A percentile compares a stretch with the other conserved stretches of the same genome.
Evolutionary conservation across 2,888 invertebrate genomes (phyloP).

Genomic region (Agrilus cyanescens): DNA sequence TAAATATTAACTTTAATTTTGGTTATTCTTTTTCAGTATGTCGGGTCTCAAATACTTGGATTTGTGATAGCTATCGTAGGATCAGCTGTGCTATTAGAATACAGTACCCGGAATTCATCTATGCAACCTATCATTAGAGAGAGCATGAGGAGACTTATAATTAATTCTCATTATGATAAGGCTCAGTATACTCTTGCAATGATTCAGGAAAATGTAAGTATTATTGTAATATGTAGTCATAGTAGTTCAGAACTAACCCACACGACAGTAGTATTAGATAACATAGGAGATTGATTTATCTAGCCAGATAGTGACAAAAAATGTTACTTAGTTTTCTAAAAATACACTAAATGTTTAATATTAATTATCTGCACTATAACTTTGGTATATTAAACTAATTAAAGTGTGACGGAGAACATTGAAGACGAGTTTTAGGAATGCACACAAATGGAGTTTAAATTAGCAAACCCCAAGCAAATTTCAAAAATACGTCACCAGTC

Average conservation of each 20-base stretch:
- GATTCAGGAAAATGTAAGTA: constrained; percentile 73
- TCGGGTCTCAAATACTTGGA: constrained; percentile 57
- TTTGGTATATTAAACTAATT: too few relatives aligned
- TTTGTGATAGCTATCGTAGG: constrained; percentile 64
- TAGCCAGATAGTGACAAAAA: too few relatives aligned
- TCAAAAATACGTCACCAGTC: too few relatives aligned
- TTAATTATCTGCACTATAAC: too few relatives aligned
- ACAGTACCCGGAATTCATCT: constrained; percentile 68
- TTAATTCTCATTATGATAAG: constrained; percentile 61
- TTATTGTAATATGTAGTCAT: constrained; percentile 22
- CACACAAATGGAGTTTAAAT: too few relatives aligned
- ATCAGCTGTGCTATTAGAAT: constrained; percentile 63
- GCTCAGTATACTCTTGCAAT: constrained; percentile 57
- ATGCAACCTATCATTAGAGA: constrained; percentile 66
- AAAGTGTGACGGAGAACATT: too few relatives aligned
- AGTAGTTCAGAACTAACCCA: constrained; percentile 22
- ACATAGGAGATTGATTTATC: too few relatives aligned
- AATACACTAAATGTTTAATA: too few relatives aligned
- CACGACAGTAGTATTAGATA: too few relatives aligned
- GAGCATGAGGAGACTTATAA: constrained; percentile 60
- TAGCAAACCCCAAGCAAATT: too few relatives aligned
- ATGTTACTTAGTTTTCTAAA: too few relatives aligned
- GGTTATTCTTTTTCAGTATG: constrained; percentile 46
- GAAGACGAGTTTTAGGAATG: too few relatives aligned
- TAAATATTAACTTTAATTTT: neutral